Percentiles rank a stretch among this genome's conserved stretches.
phyloP scores from a whole-genome alignment of 2,888 invertebrate genomes.

The Drosophila meridiana region DNA sequence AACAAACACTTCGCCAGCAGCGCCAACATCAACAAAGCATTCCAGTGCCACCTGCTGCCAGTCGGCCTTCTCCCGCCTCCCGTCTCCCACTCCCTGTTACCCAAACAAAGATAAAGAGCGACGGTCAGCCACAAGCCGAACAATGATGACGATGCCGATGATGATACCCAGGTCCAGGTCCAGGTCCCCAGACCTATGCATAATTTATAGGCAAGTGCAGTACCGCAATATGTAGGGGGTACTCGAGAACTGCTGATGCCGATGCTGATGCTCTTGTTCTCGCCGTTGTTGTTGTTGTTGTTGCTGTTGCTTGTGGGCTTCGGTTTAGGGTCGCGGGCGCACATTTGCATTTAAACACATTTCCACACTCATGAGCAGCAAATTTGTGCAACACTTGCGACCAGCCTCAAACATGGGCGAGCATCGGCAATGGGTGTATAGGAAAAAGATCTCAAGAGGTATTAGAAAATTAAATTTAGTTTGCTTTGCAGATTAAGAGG shows the following conservation, averaged over 20 bases:
- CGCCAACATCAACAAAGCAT: slow-evolving; percentile 36
- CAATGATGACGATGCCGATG: slow-evolving; percentile 45
- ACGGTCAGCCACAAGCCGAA: slow-evolving; percentile 56
- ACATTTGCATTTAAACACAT: slow-evolving; percentile 76
- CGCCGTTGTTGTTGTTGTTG: neutral
- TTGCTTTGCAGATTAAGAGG: neutral
- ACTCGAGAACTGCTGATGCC: slow-evolving; percentile 13
- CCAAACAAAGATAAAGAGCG: slow-evolving; percentile 40
- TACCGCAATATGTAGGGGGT: slow-evolving; percentile 21
- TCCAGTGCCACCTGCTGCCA: slow-evolving; percentile 18
- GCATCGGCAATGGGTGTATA: neutral
- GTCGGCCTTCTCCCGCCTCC: neutral
- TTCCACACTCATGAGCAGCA: slow-evolving; percentile 72
- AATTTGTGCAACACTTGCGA: slow-evolving; percentile 53
- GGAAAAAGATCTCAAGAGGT: too few species aligned
- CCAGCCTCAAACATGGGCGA: neutral
- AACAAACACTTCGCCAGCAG: slow-evolving; percentile 59
- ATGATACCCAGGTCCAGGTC: slow-evolving; percentile 28
- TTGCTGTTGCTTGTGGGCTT: slow-evolving; percentile 7
- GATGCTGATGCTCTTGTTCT: neutral
- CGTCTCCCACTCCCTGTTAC: neutral
- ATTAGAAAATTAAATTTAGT: too few species aligned
- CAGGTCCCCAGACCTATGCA: slow-evolving; percentile 54
- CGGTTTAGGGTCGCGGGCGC: slow-evolving; percentile 13
- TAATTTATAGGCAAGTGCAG: slow-evolving; percentile 65